These are phyloP conservation scores for Psittacula derbiana DNA, from an alignment of 2,797 vertebrate genomes.

Conservation along the genomic window DNA sequence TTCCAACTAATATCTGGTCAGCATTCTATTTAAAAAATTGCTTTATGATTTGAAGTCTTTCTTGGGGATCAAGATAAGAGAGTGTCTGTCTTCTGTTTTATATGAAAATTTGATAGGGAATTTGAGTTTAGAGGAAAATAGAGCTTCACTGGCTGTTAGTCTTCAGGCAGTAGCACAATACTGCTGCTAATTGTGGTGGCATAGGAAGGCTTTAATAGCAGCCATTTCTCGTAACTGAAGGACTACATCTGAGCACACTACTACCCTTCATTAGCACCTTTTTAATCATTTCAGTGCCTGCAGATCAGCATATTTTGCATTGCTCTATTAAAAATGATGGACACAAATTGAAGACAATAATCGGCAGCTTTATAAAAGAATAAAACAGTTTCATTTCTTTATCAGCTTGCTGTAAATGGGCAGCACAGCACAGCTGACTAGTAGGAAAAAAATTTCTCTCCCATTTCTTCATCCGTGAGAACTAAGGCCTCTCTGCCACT, in stretches of 20 bases:
- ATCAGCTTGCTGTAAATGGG: background rate
- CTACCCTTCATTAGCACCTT: background rate
- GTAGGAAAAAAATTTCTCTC: background rate
- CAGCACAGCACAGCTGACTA: background rate
- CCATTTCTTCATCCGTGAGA: background rate
- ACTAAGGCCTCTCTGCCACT: conserved; percentile 57
- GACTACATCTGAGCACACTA: background rate
- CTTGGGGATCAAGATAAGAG: background rate
- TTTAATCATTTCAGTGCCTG: background rate
- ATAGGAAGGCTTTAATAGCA: background rate
- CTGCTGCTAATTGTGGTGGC: background rate
- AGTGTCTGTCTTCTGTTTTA: background rate
- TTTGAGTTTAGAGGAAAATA: background rate
- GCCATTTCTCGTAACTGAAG: background rate
- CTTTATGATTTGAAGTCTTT: background rate
- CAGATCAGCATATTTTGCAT: background rate
- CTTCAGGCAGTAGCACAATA: background rate
- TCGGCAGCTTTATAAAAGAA: background rate
- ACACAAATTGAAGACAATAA: background rate
- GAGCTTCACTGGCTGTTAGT: background rate
- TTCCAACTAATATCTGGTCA: background rate
- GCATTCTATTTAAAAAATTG: background rate
- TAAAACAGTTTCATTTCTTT: background rate
- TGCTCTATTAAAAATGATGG: background rate
- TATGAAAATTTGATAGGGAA: background rate